phyloP scores from a whole-genome alignment of 1,140 invertebrate genomes.

The Microplitis demolitor region DNA sequence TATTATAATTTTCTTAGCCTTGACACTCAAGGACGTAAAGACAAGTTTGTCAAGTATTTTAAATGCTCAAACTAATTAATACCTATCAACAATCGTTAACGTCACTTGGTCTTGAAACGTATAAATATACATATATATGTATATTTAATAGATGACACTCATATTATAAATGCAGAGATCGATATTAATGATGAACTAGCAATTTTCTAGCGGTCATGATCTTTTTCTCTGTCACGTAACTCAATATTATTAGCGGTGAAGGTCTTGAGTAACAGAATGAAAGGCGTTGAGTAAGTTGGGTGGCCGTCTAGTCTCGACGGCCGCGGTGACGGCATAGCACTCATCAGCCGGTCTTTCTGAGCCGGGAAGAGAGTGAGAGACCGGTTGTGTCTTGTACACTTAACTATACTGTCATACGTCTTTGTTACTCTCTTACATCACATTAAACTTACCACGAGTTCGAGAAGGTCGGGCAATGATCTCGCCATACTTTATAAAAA shows the following conservation, averaged over 20 bases:
- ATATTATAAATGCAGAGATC: too few species aligned
- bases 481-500: neutral
- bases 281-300: conserved; percentile 19
- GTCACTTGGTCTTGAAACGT: conserved; percentile 6
- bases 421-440: neutral
- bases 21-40: neutral
- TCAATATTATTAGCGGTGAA: conserved; percentile 7
- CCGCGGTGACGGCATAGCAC: neutral
- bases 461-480: conserved; percentile 9
- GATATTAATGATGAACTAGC: neutral
- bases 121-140: neutral
- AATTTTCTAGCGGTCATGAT: conserved; percentile 8
- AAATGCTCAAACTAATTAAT: conserved; percentile 7
- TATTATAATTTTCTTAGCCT: too few species aligned
- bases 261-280: neutral
- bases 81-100: neutral
- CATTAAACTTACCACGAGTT: neutral
- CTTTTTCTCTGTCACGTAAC: neutral
- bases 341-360: too few species aligned
- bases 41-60: neutral
- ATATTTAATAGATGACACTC: too few species aligned
- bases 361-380: neutral
- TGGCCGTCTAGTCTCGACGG: conserved; percentile 2
- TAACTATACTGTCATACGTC: neutral
- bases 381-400: conserved; percentile 6